A percentile compares a stretch with the other conserved stretches of the same genome.
These are phyloP conservation scores for Ophraella communa DNA, from an alignment of 2,888 invertebrate genomes.

Conservation along the genomic window DNA sequence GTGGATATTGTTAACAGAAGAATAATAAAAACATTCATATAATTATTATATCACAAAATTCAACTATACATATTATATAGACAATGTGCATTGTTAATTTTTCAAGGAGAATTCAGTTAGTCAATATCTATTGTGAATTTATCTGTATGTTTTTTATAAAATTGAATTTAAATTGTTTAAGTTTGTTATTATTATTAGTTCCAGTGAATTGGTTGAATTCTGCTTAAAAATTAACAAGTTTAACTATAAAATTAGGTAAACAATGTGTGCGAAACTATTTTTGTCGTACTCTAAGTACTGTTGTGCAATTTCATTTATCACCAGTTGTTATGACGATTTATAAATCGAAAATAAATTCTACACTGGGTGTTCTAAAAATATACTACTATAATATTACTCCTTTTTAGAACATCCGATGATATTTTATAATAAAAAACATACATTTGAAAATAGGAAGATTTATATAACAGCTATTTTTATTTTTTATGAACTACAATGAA, in stretches of 20 bases:
- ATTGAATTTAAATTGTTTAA: too few relatives aligned
- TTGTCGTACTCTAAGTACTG: conserved; percentile 35
- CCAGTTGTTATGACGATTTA: conserved; percentile 38
- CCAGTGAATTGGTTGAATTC: not conserved
- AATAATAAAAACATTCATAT: conserved; percentile 19
- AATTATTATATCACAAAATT: conserved; percentile 35
- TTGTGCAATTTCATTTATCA: conserved; percentile 43
- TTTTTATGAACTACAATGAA: conserved; percentile 10
- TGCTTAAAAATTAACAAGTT: conserved; percentile 20
- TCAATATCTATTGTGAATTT: too few relatives aligned
- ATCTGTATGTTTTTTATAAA: not conserved
- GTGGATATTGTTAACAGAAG: not conserved
- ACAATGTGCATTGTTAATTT: conserved; percentile 7
- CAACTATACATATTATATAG: conserved; percentile 32
- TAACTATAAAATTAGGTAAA: conserved; percentile 29
- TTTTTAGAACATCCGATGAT: not conserved
- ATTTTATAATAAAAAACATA: conserved; percentile 7
- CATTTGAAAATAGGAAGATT: conserved; percentile 9
- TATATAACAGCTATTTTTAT: conserved; percentile 2
- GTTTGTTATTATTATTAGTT: too few relatives aligned
- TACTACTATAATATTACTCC: not conserved
- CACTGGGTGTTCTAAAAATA: not conserved
- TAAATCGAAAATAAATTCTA: conserved; percentile 16
- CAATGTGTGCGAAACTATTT: conserved; percentile 29
- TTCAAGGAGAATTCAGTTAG: conserved; percentile 17